Evolutionary conservation across 2,113 vertebrate genomes (phyloP).

Genomic region (Sylvilagus bachmani): DNA sequence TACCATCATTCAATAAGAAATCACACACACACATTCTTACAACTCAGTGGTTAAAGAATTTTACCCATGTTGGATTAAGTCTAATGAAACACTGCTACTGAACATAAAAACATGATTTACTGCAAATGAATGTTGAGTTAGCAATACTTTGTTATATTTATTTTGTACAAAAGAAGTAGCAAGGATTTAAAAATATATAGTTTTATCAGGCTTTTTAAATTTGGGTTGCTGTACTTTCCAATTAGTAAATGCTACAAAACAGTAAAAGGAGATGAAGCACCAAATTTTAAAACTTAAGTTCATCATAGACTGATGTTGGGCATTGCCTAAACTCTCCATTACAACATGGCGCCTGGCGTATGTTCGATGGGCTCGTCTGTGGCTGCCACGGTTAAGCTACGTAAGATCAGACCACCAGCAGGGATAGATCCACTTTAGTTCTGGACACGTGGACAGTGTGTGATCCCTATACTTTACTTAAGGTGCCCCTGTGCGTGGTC

Average conservation of each 20-base stretch:
- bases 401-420: too few species aligned
- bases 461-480: too few species aligned
- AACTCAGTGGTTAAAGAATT: neutral
- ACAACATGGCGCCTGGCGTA: too few species aligned
- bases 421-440: too few species aligned
- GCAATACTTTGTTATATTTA: neutral
- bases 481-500: too few species aligned
- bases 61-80: neutral
- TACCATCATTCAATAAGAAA: too few species aligned
- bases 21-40: neutral
- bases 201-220: conserved; percentile 26
- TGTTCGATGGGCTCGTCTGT: too few species aligned
- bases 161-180: neutral
- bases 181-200: neutral
- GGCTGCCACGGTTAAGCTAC: too few species aligned
- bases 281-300: neutral
- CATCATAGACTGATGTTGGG: neutral
- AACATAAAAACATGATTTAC: neutral
- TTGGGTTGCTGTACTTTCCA: neutral
- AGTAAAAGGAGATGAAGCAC: neutral
- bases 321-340: too few species aligned
- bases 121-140: neutral
- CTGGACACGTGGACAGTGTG: too few species aligned
- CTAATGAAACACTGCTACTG: neutral
- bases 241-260: neutral